Base-by-base conservation (phyloP, 2,797 vertebrate genomes). In the Sandelia bainsii region DNA sequence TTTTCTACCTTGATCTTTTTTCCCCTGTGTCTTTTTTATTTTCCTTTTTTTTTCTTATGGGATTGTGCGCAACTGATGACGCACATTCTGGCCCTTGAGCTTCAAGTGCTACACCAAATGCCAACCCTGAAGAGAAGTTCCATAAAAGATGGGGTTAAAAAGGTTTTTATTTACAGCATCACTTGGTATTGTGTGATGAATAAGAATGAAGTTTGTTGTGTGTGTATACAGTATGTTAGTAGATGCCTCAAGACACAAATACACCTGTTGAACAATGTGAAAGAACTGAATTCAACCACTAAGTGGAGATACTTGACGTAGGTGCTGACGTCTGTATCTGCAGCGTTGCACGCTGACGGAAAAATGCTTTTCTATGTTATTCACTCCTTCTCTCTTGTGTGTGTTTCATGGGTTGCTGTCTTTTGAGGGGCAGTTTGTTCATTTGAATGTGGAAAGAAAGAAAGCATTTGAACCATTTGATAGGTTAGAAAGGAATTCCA, bases 41-140 rank as follows among this genome's bases (percentile, higher is more conserved):
- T 22, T 2, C 8, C 39, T 5, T 22, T 53, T 46, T 5, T 61
- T 42, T 58, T 73, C 60, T 39, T 37, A 5, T 1, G 20, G 32
- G 16, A 14, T 59, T 40, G 42, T 57, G 19, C 16, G 9, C 49
- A 50, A 20, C 27, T 19, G 42, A 67, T 90, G 90, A 91, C 81
- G 87, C 85, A 88, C 78, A 23, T 68, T 52, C 59, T 57, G 34
- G 17, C 71, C 76, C 83, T 90, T 75, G 32, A 85, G 64, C 29
- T 51, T 76, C 17, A 22, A 88, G 81, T 64, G 66, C 45, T 12
- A 0, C 67, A 0, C 10, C 7, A 5, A 80, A 64, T 52, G 23
- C 58, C 16, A 12, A 59, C 52, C 23, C 34, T 8, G 14, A 76
- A 67, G 61, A 64, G 29, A 29, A 40, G 22, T 3, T 12, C 16